Base-by-base conservation (phyloP, 2,113 vertebrate species). In the Phasianus colchicus region DNA sequence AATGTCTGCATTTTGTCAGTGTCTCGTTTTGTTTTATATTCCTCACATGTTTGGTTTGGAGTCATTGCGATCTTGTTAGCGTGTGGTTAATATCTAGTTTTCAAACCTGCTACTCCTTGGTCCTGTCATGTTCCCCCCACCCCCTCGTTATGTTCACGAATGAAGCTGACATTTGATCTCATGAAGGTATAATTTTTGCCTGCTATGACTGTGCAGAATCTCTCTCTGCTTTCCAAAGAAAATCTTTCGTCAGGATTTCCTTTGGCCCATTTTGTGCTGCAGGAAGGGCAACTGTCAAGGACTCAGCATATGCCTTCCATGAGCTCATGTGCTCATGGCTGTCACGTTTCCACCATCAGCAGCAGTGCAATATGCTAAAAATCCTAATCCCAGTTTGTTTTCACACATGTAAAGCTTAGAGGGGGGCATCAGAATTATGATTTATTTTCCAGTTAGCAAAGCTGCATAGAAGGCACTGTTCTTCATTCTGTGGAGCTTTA, bases 251-350 rank as follows among this genome's bases (percentile, higher is more conserved):
- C 40, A 27, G 10, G 15, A 45, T 30, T 36, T 67, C 43, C 5
- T 6, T 17, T 13, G 4, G 21, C 69, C 75, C 17, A 29, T 10
- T 80, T 82, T 32, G 30, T 60, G 61, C 61, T 19, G 14, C 66
- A 67, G 63, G 32, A 83, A n/a, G 30, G 61, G 34, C 3, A 4
- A 20, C 45, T 40, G 8, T 27, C 10, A 17, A 32, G 74, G 63
- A 24, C 43, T 42, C 13, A 3, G 24, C 8, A 3, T 30, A 1
- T 30, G 47, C 43, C 27, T 58, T 52, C 55, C 25, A 0, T 0
- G 10, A 89, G 87, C 88, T 86, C 85, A 5, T 81, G 74, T 69
- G 67, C 83, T 76, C 18, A 7, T 1, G 3, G 38, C 73, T 72
- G 69, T 24, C 45, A 75, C 24, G 66, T 70, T 50, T 76, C 20